phyloP scores from a whole-genome alignment of 92 coral and sea anemone species.

The Parazoanthus atlanticus region DNA sequence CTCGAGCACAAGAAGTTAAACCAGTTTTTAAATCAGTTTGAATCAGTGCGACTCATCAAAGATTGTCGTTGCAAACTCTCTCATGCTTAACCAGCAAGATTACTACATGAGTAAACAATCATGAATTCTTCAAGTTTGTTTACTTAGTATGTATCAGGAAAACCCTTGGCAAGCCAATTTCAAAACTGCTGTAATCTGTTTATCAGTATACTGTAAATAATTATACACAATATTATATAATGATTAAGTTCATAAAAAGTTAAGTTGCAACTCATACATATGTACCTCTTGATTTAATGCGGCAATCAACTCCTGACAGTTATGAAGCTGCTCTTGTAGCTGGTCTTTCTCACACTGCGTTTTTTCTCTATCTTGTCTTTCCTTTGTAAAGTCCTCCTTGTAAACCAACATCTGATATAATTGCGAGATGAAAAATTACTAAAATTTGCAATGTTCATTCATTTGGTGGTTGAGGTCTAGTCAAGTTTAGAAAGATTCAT shows the following conservation, averaged over 20 bases:
- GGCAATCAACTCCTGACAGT: conserved; percentile 86
- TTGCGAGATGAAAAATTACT: no score
- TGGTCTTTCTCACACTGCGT: conserved; percentile 86
- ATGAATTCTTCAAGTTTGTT: no score
- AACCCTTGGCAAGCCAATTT: not conserved
- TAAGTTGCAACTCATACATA: not conserved
- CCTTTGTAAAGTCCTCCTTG: conserved; percentile 92
- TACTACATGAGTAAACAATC: no score
- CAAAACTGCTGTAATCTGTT: not conserved
- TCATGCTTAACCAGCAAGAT: no score
- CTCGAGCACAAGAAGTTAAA: not conserved
- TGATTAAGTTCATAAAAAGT: not conserved
- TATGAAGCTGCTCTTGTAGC: conserved; percentile 73
- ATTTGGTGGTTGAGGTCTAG: no score
- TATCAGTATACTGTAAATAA: no score
- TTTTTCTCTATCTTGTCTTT: conserved; percentile 88
- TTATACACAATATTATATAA: no score
- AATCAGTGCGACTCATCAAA: not conserved
- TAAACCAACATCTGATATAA: conserved; percentile 71
- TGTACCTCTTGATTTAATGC: conserved; percentile 90
- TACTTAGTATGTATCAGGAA: no score
- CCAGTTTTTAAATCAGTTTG: not conserved
- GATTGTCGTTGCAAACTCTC: not conserved
- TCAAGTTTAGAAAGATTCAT: no score
- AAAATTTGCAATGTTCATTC: not conserved